Conservation (phyloP, 2,797 vertebrate species). For the Borostomias antarcticus region DNA sequence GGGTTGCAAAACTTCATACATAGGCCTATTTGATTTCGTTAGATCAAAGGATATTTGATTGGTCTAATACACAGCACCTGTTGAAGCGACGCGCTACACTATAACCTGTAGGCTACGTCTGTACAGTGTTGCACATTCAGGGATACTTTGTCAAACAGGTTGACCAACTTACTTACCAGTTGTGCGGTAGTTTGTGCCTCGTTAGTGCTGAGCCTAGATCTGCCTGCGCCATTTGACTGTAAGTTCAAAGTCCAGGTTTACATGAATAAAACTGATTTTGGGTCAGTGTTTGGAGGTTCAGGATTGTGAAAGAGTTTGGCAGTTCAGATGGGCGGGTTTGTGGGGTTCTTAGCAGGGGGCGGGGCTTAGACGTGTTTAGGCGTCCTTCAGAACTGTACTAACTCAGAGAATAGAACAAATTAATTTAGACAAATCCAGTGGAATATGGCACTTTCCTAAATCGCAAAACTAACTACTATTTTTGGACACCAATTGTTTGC, state of each 20-base stretch:
- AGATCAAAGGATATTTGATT: too few relatives aligned
- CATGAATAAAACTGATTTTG: constrained; percentile 17
- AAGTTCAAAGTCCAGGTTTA: not conserved
- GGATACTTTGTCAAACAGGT: not conserved
- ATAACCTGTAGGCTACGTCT: not conserved
- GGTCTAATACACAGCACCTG: not conserved
- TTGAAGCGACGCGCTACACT: not conserved
- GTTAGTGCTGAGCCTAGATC: not conserved
- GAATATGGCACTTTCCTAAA: constrained; percentile 39
- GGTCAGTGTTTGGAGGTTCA: constrained; percentile 19
- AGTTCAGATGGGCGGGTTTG: constrained; percentile 54
- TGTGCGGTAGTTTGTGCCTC: not conserved
- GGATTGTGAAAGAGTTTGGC: constrained; percentile 10
- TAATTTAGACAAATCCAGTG: constrained; percentile 53
- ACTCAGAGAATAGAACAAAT: constrained; percentile 52
- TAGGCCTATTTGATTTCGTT: not conserved
- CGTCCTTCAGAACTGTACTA: constrained; percentile 50
- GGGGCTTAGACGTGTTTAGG: constrained; percentile 52
- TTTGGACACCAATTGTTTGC: constrained; percentile 10
- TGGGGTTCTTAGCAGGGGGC: constrained; percentile 58
- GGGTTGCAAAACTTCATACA: too few relatives aligned
- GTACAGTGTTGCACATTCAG: not conserved
- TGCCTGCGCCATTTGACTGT: not conserved
- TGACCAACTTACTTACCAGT: not conserved
- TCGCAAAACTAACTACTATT: constrained; percentile 5